Conservation (phyloP, 2,888 invertebrate genomes). For the Heliconius ethilla region DNA sequence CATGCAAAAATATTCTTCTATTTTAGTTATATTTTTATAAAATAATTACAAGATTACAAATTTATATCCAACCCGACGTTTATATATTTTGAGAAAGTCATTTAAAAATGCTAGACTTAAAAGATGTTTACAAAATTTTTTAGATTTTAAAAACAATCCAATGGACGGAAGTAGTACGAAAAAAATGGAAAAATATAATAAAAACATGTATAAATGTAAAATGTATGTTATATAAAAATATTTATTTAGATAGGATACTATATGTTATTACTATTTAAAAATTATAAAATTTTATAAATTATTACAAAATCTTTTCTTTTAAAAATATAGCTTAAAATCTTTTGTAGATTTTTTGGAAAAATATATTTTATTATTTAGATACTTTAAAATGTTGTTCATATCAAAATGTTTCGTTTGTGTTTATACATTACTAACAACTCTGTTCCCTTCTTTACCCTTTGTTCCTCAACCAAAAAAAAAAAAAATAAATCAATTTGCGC, state of each 20-base stretch:
- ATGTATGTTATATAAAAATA: constrained; percentile 8
- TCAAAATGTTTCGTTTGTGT: background rate
- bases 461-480: background rate
- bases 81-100: background rate
- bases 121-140: background rate
- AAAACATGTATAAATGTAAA: no score
- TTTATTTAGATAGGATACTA: background rate
- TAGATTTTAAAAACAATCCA: background rate
- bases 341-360: background rate
- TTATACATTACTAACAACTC: background rate
- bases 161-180: constrained; percentile 16
- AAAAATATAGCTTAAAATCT: background rate
- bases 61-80: background rate
- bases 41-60: background rate
- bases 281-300: background rate
- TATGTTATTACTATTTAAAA: background rate
- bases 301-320: background rate
- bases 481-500: background rate
- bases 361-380: constrained; percentile 14
- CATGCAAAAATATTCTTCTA: background rate
- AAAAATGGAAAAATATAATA: background rate
- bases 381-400: background rate
- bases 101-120: background rate
- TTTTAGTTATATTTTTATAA: constrained; percentile 1
- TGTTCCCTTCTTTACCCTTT: constrained; percentile 20